Evolutionary conservation across 2,797 vertebrate genomes (phyloP).

Genomic region (Pitangus sulphuratus): DNA sequence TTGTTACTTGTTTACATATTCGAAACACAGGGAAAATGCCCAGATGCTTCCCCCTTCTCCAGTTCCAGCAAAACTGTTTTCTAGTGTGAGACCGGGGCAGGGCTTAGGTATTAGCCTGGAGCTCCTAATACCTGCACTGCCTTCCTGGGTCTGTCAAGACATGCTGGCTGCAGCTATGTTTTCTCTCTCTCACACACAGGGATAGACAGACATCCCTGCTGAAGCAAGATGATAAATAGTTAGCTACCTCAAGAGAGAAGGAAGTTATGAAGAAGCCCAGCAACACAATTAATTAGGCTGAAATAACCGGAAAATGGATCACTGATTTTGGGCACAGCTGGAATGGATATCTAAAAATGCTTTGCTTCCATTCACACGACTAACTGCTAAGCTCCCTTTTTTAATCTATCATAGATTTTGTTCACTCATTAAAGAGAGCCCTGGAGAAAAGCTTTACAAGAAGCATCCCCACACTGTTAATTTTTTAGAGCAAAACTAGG

Average conservation of each 20-base stretch:
- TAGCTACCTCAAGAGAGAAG: not conserved
- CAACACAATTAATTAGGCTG: not conserved
- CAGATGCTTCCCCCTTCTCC: not conserved
- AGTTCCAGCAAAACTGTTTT: not conserved
- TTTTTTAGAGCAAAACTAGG: not conserved
- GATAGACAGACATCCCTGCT: not conserved
- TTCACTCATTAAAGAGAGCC: not conserved
- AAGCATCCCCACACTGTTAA: not conserved
- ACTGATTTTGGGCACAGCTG: not conserved
- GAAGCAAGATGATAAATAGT: not conserved
- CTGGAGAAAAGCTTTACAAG: not conserved
- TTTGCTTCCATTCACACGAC: fast-evolving
- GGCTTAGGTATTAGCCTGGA: not conserved
- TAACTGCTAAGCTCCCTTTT: not conserved
- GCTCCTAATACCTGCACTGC: not conserved
- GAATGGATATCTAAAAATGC: not conserved
- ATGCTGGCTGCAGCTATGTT: fast-evolving
- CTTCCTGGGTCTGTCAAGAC: not conserved
- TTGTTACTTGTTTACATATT: not conserved
- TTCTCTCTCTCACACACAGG: not conserved
- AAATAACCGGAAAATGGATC: not conserved
- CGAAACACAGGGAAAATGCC: not conserved
- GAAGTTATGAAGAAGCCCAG: not conserved
- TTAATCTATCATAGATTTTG: not conserved
- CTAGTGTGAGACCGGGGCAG: not conserved